Conservation (phyloP, 2,888 invertebrate genomes). For the Drosophila paucipuncta region DNA sequence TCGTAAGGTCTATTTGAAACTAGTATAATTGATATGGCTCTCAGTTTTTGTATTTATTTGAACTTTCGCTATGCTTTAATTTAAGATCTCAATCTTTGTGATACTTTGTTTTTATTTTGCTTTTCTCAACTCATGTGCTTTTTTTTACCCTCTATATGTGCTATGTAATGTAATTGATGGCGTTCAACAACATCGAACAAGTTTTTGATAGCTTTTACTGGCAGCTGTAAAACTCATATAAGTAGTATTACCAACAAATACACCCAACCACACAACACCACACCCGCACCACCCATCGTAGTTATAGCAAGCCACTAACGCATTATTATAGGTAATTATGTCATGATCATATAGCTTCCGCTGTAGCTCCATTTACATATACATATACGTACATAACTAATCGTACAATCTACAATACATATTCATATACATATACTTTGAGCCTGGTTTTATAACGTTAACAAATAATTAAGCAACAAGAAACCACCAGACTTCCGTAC, state of each 20-base stretch:
- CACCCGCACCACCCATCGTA: conserved; percentile 23
- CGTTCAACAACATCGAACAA: conserved; percentile 72
- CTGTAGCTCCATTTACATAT: conserved; percentile 50
- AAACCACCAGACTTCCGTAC: conserved; percentile 80
- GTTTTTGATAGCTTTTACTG: conserved; percentile 66
- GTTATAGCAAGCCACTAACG: conserved; percentile 32
- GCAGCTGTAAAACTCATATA: conserved; percentile 39
- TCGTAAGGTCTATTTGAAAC: conserved; percentile 25
- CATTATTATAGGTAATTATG: conserved; percentile 42
- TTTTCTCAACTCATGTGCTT: conserved; percentile 40
- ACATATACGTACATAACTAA: conserved; percentile 17
- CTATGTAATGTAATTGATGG: conserved; percentile 57
- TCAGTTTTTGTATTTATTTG: conserved; percentile 40
- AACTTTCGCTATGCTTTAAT: conserved; percentile 69
- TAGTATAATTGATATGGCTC: conserved; percentile 26
- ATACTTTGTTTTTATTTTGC: conserved; percentile 61
- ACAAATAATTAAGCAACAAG: conserved; percentile 64
- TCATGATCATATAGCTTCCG: conserved; percentile 70
- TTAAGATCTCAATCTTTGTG: conserved; percentile 81
- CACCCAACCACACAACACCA: conserved; percentile 22
- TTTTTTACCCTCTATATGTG: conserved; percentile 40
- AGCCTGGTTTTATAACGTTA: conserved; percentile 54
- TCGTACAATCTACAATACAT: conserved; percentile 36
- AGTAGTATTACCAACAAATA: conserved; percentile 19
- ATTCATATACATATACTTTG: conserved; percentile 35